These are phyloP conservation scores for Loriculus beryllinus DNA, from an alignment of 2,797 vertebrate species.

Conservation along the genomic window DNA sequence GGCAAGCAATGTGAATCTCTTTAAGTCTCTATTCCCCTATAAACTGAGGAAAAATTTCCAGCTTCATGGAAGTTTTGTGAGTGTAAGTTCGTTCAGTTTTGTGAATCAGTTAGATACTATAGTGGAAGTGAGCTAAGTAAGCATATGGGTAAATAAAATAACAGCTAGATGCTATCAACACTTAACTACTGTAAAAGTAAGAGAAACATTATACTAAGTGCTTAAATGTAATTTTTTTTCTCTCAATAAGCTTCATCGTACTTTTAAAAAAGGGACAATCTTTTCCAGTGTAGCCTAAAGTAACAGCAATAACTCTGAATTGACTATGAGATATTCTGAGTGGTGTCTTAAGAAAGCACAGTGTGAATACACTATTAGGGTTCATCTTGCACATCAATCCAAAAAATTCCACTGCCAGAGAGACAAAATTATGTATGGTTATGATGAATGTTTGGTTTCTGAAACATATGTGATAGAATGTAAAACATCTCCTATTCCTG, in stretches of 20 bases:
- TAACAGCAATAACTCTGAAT: neutral
- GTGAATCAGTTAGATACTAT: neutral
- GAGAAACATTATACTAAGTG: neutral
- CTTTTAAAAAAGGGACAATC: neutral
- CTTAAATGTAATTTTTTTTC: slow-evolving; percentile 6
- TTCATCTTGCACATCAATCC: neutral
- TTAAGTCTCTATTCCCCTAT: neutral
- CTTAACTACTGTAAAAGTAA: slow-evolving; percentile 19
- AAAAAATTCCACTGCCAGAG: neutral
- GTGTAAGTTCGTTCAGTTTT: neutral
- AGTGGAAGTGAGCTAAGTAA: neutral
- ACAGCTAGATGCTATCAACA: neutral
- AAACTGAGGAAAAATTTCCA: neutral
- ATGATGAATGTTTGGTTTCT: neutral
- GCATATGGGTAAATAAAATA: neutral
- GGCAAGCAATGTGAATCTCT: neutral
- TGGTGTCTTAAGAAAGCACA: neutral
- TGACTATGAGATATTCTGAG: neutral
- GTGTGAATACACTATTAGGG: neutral
- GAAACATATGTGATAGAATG: neutral
- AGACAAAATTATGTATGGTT: neutral
- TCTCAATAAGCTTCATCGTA: neutral
- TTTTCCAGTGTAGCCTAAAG: neutral
- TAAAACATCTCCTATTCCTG: neutral
- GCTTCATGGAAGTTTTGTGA: neutral